Conservation (phyloP, 1,140 invertebrate species). For the Drosophila paulistorum region DNA sequence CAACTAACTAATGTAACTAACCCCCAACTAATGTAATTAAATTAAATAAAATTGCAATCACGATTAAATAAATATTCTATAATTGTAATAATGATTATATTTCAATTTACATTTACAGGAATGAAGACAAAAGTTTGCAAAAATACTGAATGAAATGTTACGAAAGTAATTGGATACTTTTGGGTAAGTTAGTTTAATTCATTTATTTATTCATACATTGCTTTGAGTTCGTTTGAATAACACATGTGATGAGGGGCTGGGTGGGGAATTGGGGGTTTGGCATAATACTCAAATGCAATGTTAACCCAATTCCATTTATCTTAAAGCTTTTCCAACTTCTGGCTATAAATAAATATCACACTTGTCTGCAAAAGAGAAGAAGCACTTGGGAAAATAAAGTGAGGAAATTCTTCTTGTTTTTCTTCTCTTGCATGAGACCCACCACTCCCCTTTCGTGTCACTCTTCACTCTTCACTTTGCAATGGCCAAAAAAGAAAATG, state of each 20-base stretch:
- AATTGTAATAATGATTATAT: no score
- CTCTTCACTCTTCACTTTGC: not conserved
- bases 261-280: constrained; percentile 16
- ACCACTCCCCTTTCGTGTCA: not conserved
- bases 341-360: constrained; percentile 76
- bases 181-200: not conserved
- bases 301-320: constrained; percentile 78
- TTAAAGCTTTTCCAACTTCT: constrained; percentile 40
- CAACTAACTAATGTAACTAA: no score
- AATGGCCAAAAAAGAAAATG: constrained; percentile 17
- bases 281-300: constrained; percentile 65
- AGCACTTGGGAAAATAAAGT: constrained; percentile 13
- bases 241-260: constrained; percentile 5
- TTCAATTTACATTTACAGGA: no score
- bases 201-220: constrained; percentile 63
- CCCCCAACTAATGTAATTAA: no score
- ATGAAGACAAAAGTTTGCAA: no score
- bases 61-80: no score
- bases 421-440: not conserved
- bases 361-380: constrained; percentile 44
- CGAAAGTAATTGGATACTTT: no score
- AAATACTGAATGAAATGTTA: no score
- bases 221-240: constrained; percentile 24
- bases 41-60: no score
- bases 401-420: constrained; percentile 53